Evolutionary conservation across 2,797 vertebrate species (phyloP), one percentile per base, ranked within the genome.

Genomic region (Acanthurus leucopareius): DNA sequence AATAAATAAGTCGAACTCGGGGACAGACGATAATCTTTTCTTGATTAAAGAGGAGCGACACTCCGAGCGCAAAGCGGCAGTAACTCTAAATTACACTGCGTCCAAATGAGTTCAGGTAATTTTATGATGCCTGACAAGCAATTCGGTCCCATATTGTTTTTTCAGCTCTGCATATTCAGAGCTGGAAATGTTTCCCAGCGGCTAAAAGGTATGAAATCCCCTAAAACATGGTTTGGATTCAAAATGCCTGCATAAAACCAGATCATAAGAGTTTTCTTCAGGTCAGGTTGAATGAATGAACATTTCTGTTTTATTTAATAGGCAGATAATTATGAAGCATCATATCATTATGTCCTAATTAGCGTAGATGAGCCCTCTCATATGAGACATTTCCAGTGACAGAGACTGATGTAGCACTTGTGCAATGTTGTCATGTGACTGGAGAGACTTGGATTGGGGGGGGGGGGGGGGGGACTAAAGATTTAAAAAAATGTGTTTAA

Each of bases 11-110:
- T 71, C 7, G 3, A 76, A 84, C 75, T 84, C 57, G 1, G 80
- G 75, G 61, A 77, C 65, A 51, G 65, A 77, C 69, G 17, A 81
- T 84, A 73, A 84, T 84, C 63, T 76, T 22, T 60, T 61, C 78
- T 62, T 82, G 74, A 89, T 88, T 86, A 86, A 86, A 85, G 73
- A 69, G 60, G 6, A 40, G 56, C 19, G 62, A 59, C 62, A 44
- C 82, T 68, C 60, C 7, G 57, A 57, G 76, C 65, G 0, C 78
- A 54, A 35, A 70, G 75, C 64, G 8, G 67, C 79, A 10, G 1
- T 64, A 89, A 72, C 47, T 51, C 80, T 86, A 67, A 59, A 57
- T 86, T 75, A 80, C 70, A 19, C 48, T 10, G 3, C n/a, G 2
- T 74, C 61, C 65, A 47, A 79, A 75, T 64, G 60, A 72, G 10